Percentiles rank a stretch among this genome's conserved stretches.
Evolutionary conservation across 2,113 vertebrate species (phyloP).

Genomic region (Laterallus jamaicensis): DNA sequence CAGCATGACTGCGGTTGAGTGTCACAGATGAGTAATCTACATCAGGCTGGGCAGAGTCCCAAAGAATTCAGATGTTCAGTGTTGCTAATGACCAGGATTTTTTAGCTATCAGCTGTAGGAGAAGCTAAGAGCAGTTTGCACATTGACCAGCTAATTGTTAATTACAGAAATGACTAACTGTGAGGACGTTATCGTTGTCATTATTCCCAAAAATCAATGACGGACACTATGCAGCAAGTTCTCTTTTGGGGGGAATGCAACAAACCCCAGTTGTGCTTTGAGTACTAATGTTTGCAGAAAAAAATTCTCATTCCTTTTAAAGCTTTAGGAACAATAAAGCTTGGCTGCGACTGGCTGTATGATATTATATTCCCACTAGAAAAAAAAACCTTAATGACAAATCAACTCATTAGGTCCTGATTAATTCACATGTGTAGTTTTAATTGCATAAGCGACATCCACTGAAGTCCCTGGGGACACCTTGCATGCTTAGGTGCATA

Average conservation of each 20-base stretch:
- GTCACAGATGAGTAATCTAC: conserved; percentile 50
- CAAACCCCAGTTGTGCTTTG: neutral
- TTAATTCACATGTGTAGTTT: neutral
- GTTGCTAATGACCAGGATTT: conserved; percentile 21
- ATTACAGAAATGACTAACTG: conserved; percentile 36
- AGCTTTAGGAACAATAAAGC: neutral
- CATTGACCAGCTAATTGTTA: conserved; percentile 29
- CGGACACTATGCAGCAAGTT: neutral
- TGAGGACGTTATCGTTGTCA: neutral
- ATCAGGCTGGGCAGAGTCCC: conserved; percentile 33
- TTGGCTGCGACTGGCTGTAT: neutral
- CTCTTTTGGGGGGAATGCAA: neutral
- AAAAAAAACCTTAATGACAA: neutral
- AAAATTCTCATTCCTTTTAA: neutral
- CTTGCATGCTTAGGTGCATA: neutral
- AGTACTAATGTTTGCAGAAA: neutral
- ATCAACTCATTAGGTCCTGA: neutral
- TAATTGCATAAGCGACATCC: neutral
- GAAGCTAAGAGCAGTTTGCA: conserved; percentile 23
- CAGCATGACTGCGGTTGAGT: neutral
- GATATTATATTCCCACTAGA: neutral
- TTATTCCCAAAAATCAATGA: conserved; percentile 4
- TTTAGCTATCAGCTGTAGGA: conserved; percentile 14
- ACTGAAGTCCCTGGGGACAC: neutral
- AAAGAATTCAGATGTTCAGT: conserved; percentile 38